Evolutionary conservation across 2,113 vertebrate genomes (phyloP), one percentile per base, ranked within the genome.

Genomic region (Barnardius zonarius): DNA sequence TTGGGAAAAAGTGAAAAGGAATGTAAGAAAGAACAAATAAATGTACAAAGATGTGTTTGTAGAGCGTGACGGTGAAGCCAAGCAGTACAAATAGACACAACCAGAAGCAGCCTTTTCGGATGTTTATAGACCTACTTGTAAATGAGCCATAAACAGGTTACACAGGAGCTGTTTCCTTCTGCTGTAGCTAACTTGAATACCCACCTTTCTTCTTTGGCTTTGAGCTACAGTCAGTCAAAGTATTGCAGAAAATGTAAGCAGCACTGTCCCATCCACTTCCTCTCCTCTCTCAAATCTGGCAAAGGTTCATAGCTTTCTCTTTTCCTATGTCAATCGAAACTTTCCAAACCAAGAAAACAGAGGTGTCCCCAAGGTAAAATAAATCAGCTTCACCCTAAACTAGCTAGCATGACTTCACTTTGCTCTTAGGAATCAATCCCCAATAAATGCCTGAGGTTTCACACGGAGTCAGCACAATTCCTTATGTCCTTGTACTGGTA

Each of bases 1-100:
- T 99, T 80, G 72, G 90, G 87, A 92, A 80, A 94, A 83, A 76
- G 78, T 24, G 23, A 59, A 92, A 92, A 97, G 86, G 91, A 88
- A 87, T 62, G 86, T 92, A 63, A 75, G 76, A 57, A 82, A 39
- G 96, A 86, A 86, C 37, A 96, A 95, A 90, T 49, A 91, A 62
- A 79, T 9, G 13, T n/a, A 81, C 55, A 94, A 66, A 87, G 73
- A 83, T 78, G 31, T 1, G 1, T 82, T 88, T 94, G 88, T 84
- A 88, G 79, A 63, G 67, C 12, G 20, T 57, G 67, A 63, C 5
- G 5, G 48, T 37, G 62, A 91, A 92, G 64, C 48, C 49, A 72
- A 52, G 76, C 1, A 0, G 35, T 61, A 68, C 31, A 51, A 83
- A 11, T 31, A 51, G 66, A 62, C 46, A 88, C 16, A 84, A 83